A percentile compares a stretch with the other conserved stretches of the same genome.
Evolutionary conservation across 2,113 vertebrate genomes (phyloP).

Genomic region (Myiozetetes cayanensis): DNA sequence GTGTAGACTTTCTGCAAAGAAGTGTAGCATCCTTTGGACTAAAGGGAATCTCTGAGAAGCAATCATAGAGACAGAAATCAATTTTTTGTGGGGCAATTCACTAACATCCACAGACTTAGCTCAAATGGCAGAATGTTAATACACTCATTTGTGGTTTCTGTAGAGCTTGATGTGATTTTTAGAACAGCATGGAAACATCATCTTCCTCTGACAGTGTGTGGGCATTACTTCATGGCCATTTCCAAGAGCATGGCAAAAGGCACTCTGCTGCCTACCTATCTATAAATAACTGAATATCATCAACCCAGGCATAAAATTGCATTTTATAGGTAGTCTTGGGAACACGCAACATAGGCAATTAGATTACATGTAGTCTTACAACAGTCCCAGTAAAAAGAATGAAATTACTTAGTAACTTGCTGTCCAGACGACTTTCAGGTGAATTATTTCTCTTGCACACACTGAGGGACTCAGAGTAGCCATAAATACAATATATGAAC

Average conservation of each 20-base stretch:
- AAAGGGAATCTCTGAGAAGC: not conserved
- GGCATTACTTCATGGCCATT: not conserved
- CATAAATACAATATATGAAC: not conserved
- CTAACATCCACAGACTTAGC: not conserved
- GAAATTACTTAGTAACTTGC: conserved; percentile 23
- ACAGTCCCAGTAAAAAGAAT: conserved; percentile 10
- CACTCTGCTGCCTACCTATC: not conserved
- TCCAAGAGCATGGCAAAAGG: not conserved
- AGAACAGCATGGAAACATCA: not conserved
- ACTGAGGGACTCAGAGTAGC: not conserved
- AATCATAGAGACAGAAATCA: not conserved
- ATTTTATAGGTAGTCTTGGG: conserved; percentile 29
- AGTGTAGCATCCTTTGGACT: not conserved
- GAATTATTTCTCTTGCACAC: not conserved
- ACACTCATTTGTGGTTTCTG: not conserved
- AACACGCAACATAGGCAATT: not conserved
- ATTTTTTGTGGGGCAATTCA: not conserved
- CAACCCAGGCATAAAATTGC: conserved; percentile 10
- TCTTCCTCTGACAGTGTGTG: conserved; percentile 5
- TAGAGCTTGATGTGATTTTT: conserved; percentile 28
- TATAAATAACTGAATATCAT: conserved; percentile 43
- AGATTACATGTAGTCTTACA: conserved; percentile 26
- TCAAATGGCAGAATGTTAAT: not conserved
- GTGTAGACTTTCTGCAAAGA: not conserved
- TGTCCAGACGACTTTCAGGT: not conserved